These are phyloP conservation scores for Rhinopomastus cyanomelas DNA, from an alignment of 2,113 vertebrate species.

Conservation along the genomic window DNA sequence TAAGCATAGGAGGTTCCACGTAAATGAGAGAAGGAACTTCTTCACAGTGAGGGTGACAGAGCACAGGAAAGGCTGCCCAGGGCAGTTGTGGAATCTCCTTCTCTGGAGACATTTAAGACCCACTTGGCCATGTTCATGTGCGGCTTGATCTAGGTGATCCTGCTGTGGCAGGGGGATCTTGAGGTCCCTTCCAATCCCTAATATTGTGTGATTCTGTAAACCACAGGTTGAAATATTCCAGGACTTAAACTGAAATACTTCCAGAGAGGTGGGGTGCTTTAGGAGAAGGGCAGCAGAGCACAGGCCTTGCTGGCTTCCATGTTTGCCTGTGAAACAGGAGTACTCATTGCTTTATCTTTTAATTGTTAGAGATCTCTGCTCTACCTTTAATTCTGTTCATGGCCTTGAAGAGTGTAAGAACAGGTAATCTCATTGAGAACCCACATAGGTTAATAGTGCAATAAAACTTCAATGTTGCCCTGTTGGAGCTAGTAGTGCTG, in stretches of 20 bases:
- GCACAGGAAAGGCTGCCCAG: too few species aligned
- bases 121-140: too few species aligned
- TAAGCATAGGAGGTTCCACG: too few species aligned
- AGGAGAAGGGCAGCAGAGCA: background rate
- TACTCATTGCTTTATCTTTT: background rate
- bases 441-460: background rate
- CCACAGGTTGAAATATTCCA: background rate
- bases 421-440: accelerated
- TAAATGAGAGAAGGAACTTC: too few species aligned
- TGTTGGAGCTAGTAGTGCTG: background rate
- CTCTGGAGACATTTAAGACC: too few species aligned
- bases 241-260: background rate
- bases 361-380: background rate
- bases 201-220: too few species aligned
- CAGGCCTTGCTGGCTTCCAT: background rate
- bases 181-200: too few species aligned
- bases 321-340: background rate
- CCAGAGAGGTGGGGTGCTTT: background rate
- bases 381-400: background rate
- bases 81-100: too few species aligned
- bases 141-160: too few species aligned
- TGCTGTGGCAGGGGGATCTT: too few species aligned
- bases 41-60: too few species aligned
- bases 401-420: background rate
- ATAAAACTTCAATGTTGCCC: background rate